Conservation (phyloP, 2,113 vertebrate genomes). For the mouse (Mus musculus) region GRCm39 chr13:76990001-76990500, state of each 20-base stretch:
- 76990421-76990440: conserved; percentile 87
- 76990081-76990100: not conserved
- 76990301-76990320: conserved; percentile 77
- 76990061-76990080: not conserved
- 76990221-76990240: conserved; percentile 69
- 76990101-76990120: not conserved
- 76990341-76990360: conserved; percentile 82
- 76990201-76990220: conserved; percentile 64
- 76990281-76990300: conserved; percentile 75
- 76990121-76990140: not conserved
- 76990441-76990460: conserved; percentile 85
- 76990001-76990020: not conserved
- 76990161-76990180: not conserved
- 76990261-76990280: conserved; percentile 68
- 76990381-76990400: conserved; percentile 86
- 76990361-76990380: conserved; percentile 84
- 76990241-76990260: conserved; percentile 79
- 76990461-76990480: conserved; percentile 89
- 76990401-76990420: conserved; percentile 88
- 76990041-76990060: not conserved
- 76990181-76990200: conserved; percentile 56
- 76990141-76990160: not conserved
- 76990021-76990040: conserved; percentile 18
- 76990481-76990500: conserved; percentile 87
- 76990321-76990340: conserved; percentile 87